Conservation (phyloP, 1,140 invertebrate species). For the Asbolus verrucosus region DNA sequence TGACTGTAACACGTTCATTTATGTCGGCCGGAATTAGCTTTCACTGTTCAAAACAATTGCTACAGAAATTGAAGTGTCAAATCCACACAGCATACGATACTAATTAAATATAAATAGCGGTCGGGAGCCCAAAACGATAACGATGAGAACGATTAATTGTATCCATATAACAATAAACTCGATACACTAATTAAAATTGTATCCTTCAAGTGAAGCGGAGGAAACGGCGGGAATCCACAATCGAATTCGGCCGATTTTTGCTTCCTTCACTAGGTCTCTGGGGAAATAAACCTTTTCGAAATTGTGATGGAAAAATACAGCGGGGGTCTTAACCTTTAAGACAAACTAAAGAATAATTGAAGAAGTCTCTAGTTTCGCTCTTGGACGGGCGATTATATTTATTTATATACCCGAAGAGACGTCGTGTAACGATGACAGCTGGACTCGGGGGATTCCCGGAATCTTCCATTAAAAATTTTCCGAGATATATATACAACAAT, state of each 20-base stretch:
- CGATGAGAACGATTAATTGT: conserved; percentile 25
- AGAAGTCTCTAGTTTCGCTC: conserved; percentile 20
- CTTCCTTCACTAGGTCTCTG: neutral
- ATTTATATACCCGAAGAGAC: conserved; percentile 33
- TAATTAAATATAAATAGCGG: conserved; percentile 32
- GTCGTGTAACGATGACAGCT: conserved; percentile 10
- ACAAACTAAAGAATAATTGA: conserved; percentile 39
- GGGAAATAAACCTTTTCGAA: conserved; percentile 34
- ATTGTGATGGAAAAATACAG: conserved; percentile 39
- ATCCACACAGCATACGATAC: conserved; percentile 12
- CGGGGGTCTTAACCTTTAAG: conserved; percentile 32
- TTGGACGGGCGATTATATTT: conserved; percentile 28
- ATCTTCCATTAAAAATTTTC: conserved; percentile 16
- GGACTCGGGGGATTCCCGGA: conserved; percentile 11
- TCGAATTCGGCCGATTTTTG: conserved; percentile 4
- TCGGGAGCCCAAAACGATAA: conserved; percentile 20
- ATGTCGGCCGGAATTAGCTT: conserved; percentile 18
- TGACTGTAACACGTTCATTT: conserved; percentile 21
- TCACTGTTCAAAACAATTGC: conserved; percentile 16
- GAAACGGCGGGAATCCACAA: conserved; percentile 5
- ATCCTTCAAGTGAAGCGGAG: conserved; percentile 4
- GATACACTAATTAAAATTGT: conserved; percentile 25
- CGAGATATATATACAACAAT: neutral
- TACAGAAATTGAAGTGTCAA: conserved; percentile 31
- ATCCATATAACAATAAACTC: conserved; percentile 4